A percentile compares a stretch with the other conserved stretches of the same genome.
Conservation (phyloP, 2,888 invertebrate genomes). For the Drosophila meridionalis region DNA sequence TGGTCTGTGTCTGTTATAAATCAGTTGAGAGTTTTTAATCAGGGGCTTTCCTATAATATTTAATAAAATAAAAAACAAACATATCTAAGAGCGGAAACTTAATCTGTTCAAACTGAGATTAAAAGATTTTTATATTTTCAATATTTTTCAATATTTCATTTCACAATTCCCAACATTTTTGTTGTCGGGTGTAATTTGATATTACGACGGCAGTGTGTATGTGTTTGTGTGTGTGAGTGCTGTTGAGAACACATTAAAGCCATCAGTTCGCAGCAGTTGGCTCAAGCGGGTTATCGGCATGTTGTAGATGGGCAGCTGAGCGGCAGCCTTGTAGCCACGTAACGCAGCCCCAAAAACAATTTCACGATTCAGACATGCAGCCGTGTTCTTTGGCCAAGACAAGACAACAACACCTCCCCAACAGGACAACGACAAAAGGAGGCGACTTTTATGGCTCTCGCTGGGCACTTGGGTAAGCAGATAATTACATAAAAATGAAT, state of each 20-base stretch:
- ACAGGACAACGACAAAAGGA: not conserved
- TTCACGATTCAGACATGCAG: constrained; percentile 14
- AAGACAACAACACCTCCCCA: not conserved
- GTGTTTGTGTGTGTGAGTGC: constrained; percentile 3
- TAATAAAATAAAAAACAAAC: too few relatives aligned
- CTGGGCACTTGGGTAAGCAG: constrained; percentile 55
- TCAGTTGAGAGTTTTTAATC: too few relatives aligned
- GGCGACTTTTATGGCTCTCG: constrained; percentile 38
- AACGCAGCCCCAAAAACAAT: constrained; percentile 34
- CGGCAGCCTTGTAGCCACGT: constrained; percentile 1
- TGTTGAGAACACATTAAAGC: constrained; percentile 40
- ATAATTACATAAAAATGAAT: constrained; percentile 78
- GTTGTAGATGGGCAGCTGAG: constrained; percentile 21
- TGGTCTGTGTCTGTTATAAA: too few relatives aligned
- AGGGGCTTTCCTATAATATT: too few relatives aligned
- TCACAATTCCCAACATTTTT: not conserved
- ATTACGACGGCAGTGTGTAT: not conserved
- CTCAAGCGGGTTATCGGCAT: constrained; percentile 43
- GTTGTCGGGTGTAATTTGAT: constrained; percentile 50
- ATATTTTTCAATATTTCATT: not conserved
- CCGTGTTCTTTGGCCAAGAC: not conserved
- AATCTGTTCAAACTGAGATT: too few relatives aligned
- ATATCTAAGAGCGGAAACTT: too few relatives aligned
- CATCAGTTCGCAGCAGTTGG: constrained; percentile 37
- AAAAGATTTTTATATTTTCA: too few relatives aligned